phyloP scores from a whole-genome alignment of 2,888 invertebrate species.

The Serrognathus titanus region DNA sequence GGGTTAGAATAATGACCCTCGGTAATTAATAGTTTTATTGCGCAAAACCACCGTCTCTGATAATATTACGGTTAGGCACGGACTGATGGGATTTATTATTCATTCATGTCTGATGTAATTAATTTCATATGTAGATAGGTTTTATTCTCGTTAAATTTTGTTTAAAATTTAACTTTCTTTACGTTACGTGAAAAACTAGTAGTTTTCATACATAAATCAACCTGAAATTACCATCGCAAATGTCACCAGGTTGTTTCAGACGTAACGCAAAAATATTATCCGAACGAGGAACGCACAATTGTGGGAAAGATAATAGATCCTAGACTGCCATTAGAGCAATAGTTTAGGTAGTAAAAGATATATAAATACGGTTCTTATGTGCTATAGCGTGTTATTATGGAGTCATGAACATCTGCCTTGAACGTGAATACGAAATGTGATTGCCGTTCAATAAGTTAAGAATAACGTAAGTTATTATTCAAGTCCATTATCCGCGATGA shows the following conservation, averaged over 20 bases:
- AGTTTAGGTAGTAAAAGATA: conserved; percentile 1
- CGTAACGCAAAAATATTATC: no score
- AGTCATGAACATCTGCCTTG: conserved; percentile 21
- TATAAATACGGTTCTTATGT: background rate
- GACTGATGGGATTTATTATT: no score
- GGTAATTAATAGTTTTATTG: conserved; percentile 17
- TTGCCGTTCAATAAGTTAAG: conserved; percentile 20
- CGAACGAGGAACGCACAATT: background rate
- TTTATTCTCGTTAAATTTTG: no score
- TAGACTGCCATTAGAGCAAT: background rate
- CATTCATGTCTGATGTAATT: no score
- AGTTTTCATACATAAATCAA: no score
- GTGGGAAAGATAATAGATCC: background rate
- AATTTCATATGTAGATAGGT: no score
- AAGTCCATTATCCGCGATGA: conserved; percentile 20
- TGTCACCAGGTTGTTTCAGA: no score
- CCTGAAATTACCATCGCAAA: no score
- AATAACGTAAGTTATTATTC: conserved; percentile 21
- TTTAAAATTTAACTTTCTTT: no score
- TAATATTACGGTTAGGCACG: no score
- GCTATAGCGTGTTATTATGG: conserved; percentile 15
- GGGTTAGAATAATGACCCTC: conserved; percentile 17
- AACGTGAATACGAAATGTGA: conserved; percentile 21
- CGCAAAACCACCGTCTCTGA: no score
- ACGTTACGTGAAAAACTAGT: no score